Evolutionary conservation across 1,140 invertebrate species (phyloP), one percentile per base, ranked within the genome.

Genomic region (Polyergus mexicanus): DNA sequence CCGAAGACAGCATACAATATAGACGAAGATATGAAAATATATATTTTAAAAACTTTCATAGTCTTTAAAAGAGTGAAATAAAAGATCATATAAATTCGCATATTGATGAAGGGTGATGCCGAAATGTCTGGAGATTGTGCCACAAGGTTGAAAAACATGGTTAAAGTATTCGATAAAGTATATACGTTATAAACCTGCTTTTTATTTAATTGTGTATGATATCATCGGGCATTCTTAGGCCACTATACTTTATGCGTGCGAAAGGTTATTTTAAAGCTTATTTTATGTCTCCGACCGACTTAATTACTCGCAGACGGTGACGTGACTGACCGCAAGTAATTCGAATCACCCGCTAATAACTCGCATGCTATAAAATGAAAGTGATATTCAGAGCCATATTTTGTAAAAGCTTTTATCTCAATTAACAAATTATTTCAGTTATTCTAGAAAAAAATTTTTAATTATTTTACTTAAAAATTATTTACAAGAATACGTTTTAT

Each of bases 161-260:
- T 44, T 47, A 63, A 78, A 74, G n/a, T n/a, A 58, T 60, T 16
- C 11, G 16, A 68, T 32, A 22, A 25, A 25, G 25, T 56, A 11
- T 32, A 85, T 74, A 68, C 71, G 16, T 84, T 83, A 54, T 22
- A 35, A 83, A 71, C 47, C 41, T 32, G 3, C 56, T 35, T 81
- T 86, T 91, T 74, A 86, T 86, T 88, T 88, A 88, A 78, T 47
- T n/a, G 11, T 19, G 5, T 51, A 51, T 38, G 32, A 74, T 74
- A 19, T 77, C 66, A 85, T 77, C 65, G 13, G 8, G 32, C 25
- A 41, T 44, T 32, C 28, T 56, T 5, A 41, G 3, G 5, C 19
- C 10, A 58, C 60, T 16, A 47, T 32, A 56, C 47, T 44, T 86
- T 44, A 74, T 69, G 25, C 54, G 56, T 80, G 77, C 22, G 16